Percentiles rank a stretch among this genome's conserved stretches.
phyloP scores from a whole-genome alignment of 2,888 invertebrate genomes.

The Schizaphis graminum region DNA sequence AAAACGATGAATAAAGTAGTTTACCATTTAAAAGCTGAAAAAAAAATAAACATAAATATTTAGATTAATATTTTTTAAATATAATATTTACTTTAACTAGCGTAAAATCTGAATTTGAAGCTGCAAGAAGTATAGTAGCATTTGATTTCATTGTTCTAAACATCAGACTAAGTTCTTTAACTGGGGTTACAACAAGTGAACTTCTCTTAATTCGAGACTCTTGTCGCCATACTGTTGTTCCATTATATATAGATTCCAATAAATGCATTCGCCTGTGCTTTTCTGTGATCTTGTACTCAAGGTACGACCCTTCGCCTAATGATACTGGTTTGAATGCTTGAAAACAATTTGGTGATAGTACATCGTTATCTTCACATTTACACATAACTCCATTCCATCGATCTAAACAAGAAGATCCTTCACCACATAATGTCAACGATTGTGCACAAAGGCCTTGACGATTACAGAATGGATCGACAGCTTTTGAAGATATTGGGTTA shows the following conservation, averaged over 20 bases:
- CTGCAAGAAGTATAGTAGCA: constrained; percentile 88
- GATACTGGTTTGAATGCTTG: constrained; percentile 84
- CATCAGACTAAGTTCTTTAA: constrained; percentile 83
- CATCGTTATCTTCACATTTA: constrained; percentile 72
- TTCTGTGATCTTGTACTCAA: constrained; percentile 85
- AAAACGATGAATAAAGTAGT: constrained; percentile 84
- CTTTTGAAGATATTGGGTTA: constrained; percentile 80
- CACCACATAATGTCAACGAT: constrained; percentile 73
- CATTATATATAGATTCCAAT: constrained; percentile 83
- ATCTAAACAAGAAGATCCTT: constrained; percentile 83
- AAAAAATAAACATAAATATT: neutral
- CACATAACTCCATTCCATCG: constrained; percentile 85
- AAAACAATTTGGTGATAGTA: constrained; percentile 85
- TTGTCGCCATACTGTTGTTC: constrained; percentile 79
- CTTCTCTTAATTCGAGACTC: constrained; percentile 53
- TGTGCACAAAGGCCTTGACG: constrained; percentile 72
- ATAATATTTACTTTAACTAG: constrained; percentile 77
- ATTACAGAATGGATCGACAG: constrained; percentile 83
- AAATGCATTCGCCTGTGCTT: constrained; percentile 89
- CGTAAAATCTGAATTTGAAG: constrained; percentile 89
- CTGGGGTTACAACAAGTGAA: constrained; percentile 71
- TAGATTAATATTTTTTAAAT: neutral
- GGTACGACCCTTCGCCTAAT: constrained; percentile 82
- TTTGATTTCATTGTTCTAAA: constrained; percentile 85
- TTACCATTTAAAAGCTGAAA: constrained; percentile 79